Percentiles rank a stretch among this genome's conserved stretches.
Evolutionary conservation across 2,797 vertebrate genomes (phyloP).

Genomic region (Anisognathus igniventris): DNA sequence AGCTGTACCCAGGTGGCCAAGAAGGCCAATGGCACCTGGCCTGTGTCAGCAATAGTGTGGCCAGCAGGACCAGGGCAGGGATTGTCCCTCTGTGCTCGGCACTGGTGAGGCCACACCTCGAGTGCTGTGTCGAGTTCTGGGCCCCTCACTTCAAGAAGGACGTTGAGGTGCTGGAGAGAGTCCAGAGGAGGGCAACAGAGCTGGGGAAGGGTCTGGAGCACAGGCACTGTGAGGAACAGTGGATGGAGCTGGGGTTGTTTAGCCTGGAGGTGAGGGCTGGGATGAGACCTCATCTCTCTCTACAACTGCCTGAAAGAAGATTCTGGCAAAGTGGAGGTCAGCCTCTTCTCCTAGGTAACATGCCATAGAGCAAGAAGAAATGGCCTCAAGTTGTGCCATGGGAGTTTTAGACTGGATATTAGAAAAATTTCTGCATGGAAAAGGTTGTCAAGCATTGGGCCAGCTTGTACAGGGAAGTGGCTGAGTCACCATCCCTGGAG

Average conservation of each 20-base stretch:
- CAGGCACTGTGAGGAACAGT: background rate
- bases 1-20: background rate
- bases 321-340: rapidly evolving
- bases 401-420: background rate
- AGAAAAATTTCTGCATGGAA: background rate
- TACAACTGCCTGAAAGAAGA: background rate
- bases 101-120: background rate
- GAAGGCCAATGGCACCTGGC: too few species aligned
- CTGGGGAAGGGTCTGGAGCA: background rate
- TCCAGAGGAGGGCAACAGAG: background rate
- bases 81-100: rapidly evolving
- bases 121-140: too few species aligned
- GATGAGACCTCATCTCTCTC: rapidly evolving
- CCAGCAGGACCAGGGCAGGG: background rate
- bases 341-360: background rate
- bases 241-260: background rate
- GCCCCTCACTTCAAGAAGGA: background rate
- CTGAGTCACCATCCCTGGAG: background rate
- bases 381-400: background rate
- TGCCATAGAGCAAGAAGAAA: background rate
- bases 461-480: background rate
- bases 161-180: rapidly evolving
- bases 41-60: rapidly evolving
- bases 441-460: background rate
- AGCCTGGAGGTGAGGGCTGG: background rate